Evolutionary conservation across 2,888 invertebrate species (phyloP).

Genomic region (Mesochorus sp.): DNA sequence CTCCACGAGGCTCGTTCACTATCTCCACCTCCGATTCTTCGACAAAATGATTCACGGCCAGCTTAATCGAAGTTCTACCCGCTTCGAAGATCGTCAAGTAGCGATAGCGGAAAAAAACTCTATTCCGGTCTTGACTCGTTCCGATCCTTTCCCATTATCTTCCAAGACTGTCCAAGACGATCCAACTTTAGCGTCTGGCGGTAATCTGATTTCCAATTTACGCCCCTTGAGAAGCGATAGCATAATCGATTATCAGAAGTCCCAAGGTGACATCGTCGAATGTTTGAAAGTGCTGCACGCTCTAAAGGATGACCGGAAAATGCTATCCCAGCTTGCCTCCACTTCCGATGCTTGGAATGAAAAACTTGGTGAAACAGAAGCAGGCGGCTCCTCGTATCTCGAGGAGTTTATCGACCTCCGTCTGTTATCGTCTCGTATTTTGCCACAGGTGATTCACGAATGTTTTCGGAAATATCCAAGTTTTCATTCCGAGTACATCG

Average conservation of each 20-base stretch:
- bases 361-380: constrained; percentile 42
- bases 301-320: constrained; percentile 65
- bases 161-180: constrained; percentile 20
- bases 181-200: constrained; percentile 37
- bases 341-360: constrained; percentile 33
- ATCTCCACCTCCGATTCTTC: constrained; percentile 61
- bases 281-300: constrained; percentile 67
- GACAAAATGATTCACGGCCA: constrained; percentile 59
- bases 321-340: constrained; percentile 63
- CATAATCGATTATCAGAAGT: constrained; percentile 59
- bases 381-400: constrained; percentile 31
- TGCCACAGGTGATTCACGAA: constrained; percentile 66
- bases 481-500: constrained; percentile 66
- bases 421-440: constrained; percentile 60
- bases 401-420: constrained; percentile 68
- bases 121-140: constrained; percentile 17
- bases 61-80: constrained; percentile 46
- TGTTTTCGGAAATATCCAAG: constrained; percentile 68
- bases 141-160: constrained; percentile 46
- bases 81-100: constrained; percentile 23
- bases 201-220: constrained; percentile 59
- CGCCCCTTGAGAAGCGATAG: constrained; percentile 51
- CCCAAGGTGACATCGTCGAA: constrained; percentile 43
- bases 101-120: constrained; percentile 39
- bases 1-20: constrained; percentile 42